A percentile compares a stretch with the other conserved stretches of the same genome.
Evolutionary conservation across 2,888 invertebrate species (phyloP).

Genomic region (Meghimatium bilineatum): DNA sequence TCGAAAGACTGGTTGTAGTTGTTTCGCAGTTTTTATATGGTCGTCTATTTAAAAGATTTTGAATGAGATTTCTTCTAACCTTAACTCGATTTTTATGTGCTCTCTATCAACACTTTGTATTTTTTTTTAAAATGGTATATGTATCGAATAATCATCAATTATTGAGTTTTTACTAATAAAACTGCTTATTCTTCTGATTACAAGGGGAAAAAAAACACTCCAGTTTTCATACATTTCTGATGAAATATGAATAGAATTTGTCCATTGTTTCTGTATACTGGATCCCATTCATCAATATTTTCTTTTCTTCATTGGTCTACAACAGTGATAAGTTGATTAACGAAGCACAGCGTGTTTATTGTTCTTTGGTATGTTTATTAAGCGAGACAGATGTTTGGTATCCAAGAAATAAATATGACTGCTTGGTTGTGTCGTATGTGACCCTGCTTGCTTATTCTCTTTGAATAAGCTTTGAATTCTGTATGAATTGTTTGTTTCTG

Average conservation of each 20-base stretch:
- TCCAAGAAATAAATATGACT: too few relatives aligned
- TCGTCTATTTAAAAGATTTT: background rate
- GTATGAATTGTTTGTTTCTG: too few relatives aligned
- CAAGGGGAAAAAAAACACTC: background rate
- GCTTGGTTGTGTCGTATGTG: too few relatives aligned
- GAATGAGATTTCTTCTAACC: background rate
- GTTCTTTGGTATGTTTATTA: too few relatives aligned
- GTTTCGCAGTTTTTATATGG: background rate
- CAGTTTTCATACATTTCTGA: background rate
- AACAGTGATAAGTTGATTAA: too few relatives aligned
- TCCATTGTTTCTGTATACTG: background rate
- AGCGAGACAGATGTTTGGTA: too few relatives aligned
- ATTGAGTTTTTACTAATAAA: background rate
- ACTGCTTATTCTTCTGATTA: background rate
- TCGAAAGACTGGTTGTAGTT: background rate
- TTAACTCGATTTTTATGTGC: background rate
- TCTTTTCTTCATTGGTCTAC: too few relatives aligned
- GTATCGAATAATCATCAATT: background rate
- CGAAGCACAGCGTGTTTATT: too few relatives aligned
- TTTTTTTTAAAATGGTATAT: too few relatives aligned
- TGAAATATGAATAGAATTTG: background rate
- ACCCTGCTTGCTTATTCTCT: too few relatives aligned
- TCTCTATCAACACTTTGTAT: background rate
- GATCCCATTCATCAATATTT: background rate
- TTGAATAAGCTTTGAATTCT: too few relatives aligned